Base-by-base conservation (phyloP, 2,888 invertebrate species). In the Heliconius ethilla region DNA sequence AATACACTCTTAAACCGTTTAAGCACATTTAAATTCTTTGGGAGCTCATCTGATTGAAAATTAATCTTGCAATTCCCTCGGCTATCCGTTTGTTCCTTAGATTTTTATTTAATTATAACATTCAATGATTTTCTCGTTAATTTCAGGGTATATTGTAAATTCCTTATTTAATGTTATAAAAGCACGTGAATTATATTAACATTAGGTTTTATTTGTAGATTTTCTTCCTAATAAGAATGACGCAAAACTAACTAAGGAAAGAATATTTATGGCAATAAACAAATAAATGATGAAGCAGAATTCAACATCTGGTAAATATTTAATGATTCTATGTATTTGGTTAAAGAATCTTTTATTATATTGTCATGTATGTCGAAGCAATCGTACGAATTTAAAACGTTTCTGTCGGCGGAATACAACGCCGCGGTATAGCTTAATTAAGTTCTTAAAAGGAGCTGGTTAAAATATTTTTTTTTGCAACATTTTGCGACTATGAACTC, bases 1-100 rank as follows among this genome's bases (percentile, higher is more conserved):
- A 77, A 79, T 76, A 79, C 70, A 76, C 69, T 75, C 45, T 69
- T 29, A 67, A 70, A 74, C 22, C 75, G 76, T 51, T 79, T 77
- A 66, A 59, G 37, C 40, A 77, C 45, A 72, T 77, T 77, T 63
- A 79, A 70, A 77, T 79, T 59, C 70, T 37, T 29, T 33, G 45
- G 27, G 25, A 27, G 66, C 13, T 65, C 45, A 29, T 75, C 29
- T 62, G 62, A 69, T 77, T 79, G 70, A 37, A 79, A 79, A 77
- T 75, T 75, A 45, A 62, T 77, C 45, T 63, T 18, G n/a, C 59
- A 13, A 55, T n/a, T 37, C 55, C 45, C 40, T 63, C 55, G 15
- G 33, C n/a, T 72, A 7, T 59, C 25, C 33, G 18, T 25, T 59
- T 72, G 33, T n/a, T 33, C 33, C 72, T n/a, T 72, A 3, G n/a